Evolutionary conservation across 92 coral and sea anemone genomes (phyloP), one percentile per base, ranked within the genome.

Genomic region (Bergia puertoricense): DNA sequence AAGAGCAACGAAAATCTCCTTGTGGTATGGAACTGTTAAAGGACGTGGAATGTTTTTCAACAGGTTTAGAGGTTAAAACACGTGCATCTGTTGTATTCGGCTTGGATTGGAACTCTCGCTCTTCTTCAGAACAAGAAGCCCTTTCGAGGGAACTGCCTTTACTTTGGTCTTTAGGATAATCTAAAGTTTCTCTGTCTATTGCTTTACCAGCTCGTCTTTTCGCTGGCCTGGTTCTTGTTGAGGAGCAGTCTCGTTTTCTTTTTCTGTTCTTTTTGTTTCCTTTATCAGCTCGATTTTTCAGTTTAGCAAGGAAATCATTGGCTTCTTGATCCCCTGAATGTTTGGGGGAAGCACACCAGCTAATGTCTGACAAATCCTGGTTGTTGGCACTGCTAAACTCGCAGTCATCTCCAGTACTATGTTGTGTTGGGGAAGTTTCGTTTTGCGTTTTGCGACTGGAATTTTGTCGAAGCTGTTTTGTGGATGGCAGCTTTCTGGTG

Each of bases 221-320:
- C 0, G 79, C 79, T 0, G 87, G 79, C 20, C 48, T 84, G 54
- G 68, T 43, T 45, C 78, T 71, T 30, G 36, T 9, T 36, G 67
- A 84, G 13, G 43, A 11, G 10, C 66, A 71, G 41, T 37, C 79
- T 40, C 87, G 16, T 51, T 85, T 88, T 57, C 73, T 84, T 48
- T 84, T 84, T 43, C 43, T 69, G 65, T 74, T 88, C 43, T 80
- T 89, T 41, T 69, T 85, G 57, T 78, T 85, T 65, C 81, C 80
- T 38, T 80, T 83, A 0, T 73, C 73, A 40, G 71, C 89, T 15
- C 90, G 91, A 48, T 71, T 76, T 81, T 89, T 89, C 39, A 91
- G 89, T 76, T 91, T 89, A 18, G 90, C 86, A 54, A 89, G 88
- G 88, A 89, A 91, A 56, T 89, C 79, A 5, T 65, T 85, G 18